Percentiles rank a stretch among this genome's conserved stretches.
Evolutionary conservation across 2,797 vertebrate species (phyloP).

Genomic region (Babyrousa celebensis): DNA sequence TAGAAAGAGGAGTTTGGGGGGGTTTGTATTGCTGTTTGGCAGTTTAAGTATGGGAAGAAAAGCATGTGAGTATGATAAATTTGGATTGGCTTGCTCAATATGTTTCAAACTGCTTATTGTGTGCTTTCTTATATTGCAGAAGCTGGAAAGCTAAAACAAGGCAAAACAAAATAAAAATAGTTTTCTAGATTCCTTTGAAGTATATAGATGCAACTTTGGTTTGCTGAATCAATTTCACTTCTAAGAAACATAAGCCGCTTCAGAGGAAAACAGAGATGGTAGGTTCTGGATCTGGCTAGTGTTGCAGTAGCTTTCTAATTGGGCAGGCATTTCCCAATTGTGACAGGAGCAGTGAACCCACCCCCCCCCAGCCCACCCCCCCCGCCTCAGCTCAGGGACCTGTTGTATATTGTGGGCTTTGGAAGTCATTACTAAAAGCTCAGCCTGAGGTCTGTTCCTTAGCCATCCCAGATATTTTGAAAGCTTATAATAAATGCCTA

Average conservation of each 20-base stretch:
- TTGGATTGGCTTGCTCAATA: background rate
- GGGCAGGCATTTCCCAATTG: background rate
- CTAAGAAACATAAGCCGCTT: background rate
- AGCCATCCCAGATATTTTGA: conserved; percentile 4
- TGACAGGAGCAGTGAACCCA: background rate
- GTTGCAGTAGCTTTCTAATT: background rate
- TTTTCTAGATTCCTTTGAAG: background rate
- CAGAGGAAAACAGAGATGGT: background rate
- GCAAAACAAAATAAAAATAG: background rate
- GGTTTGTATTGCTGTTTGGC: background rate
- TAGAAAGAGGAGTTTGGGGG: background rate
- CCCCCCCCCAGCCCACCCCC: too few relatives aligned
- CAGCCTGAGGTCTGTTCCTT: background rate
- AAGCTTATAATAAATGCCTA: background rate
- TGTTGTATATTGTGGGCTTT: background rate
- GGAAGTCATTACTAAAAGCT: background rate
- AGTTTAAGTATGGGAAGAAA: conserved; percentile 16
- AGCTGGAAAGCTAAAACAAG: background rate
- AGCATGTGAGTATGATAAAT: conserved; percentile 2
- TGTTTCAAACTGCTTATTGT: background rate
- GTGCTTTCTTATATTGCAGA: background rate
- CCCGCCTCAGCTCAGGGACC: background rate
- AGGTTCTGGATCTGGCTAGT: background rate
- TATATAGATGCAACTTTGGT: background rate
- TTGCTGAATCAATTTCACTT: background rate